phyloP scores from a whole-genome alignment of 2,888 invertebrate genomes.

The Dione juno region DNA sequence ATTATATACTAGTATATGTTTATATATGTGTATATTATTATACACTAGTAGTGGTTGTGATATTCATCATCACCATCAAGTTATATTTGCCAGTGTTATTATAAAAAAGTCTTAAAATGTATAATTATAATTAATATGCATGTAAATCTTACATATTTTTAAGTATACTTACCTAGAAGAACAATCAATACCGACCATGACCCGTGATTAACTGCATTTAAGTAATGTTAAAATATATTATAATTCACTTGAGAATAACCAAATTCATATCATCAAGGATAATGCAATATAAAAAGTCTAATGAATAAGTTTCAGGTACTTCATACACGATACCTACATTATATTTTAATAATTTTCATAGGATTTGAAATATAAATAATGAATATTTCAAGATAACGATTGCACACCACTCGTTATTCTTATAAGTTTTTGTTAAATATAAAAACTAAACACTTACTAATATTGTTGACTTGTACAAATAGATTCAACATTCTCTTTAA shows the following conservation, averaged over 20 bases:
- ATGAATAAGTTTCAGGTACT: background rate
- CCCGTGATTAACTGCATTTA: conserved; percentile 9
- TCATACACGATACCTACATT: background rate
- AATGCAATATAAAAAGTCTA: background rate
- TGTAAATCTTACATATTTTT: background rate
- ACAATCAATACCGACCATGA: conserved; percentile 3
- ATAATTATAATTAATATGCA: background rate
- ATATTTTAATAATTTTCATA: too few relatives aligned
- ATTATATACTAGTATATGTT: too few relatives aligned
- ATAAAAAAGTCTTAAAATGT: background rate
- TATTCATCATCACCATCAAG: background rate
- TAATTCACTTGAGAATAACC: background rate
- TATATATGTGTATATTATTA: too few relatives aligned
- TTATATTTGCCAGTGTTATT: background rate
- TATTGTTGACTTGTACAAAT: conserved; percentile 63
- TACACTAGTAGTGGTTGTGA: too few relatives aligned
- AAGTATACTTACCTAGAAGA: background rate
- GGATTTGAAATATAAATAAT: too few relatives aligned
- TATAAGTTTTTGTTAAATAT: background rate
- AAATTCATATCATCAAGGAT: conserved; percentile 6
- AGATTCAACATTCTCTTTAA: conserved; percentile 60
- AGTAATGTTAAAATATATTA: conserved; percentile 11
- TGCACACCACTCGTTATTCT: background rate
- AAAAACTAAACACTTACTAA: conserved; percentile 62
- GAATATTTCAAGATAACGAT: too few relatives aligned